Evolutionary conservation across 2,888 invertebrate species (phyloP), one percentile per base, ranked within the genome.

Genomic region (Eudasyphora cyanicolor): DNA sequence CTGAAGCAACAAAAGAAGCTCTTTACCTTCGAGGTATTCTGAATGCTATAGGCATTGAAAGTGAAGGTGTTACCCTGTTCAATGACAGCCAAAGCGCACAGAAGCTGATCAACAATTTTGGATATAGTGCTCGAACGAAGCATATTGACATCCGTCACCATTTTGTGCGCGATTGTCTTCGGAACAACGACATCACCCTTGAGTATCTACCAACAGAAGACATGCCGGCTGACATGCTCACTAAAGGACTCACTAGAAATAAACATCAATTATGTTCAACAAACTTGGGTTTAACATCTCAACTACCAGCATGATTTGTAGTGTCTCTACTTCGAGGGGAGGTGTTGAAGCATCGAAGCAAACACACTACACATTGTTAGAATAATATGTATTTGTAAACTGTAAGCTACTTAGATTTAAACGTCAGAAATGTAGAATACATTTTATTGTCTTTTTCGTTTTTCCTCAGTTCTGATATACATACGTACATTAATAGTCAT

Each of bases 1-100:
- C 83, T 1, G 83, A 85, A 14, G 84, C 84, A 24, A 42, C 76
- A 4, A 86, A 83, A 67, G 86, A 86, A 35, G 85, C 83, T 5
- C 14, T 85, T 32, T 81, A 86, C 21, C 38, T 85, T 0, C 38
- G 67, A 49, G 27, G 35, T 1, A 70, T 86, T 35, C 38, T 83
- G 21, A 70, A 49, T 14, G 79, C 84, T 27, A 21, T 86, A 1
- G 82, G 79, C 10, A n/a, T 82, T 27, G 2, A 29, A 6, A 29
- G 24, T 19, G 14, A 74, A 5, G 14, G 49, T n/a, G 73, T 86
- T 8, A 84, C 57, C 7, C 17, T 86, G 0, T 85, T 57, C 76
- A 86, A 82, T 49, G 85, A 85, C 62, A 87, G 82, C 24, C 83
- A 86, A 77, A 82, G 83, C 21, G 84, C 84, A 1, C 82, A 83